Base-by-base conservation (phyloP, 2,113 vertebrate species). In the Leptobrachium leishanense region DNA sequence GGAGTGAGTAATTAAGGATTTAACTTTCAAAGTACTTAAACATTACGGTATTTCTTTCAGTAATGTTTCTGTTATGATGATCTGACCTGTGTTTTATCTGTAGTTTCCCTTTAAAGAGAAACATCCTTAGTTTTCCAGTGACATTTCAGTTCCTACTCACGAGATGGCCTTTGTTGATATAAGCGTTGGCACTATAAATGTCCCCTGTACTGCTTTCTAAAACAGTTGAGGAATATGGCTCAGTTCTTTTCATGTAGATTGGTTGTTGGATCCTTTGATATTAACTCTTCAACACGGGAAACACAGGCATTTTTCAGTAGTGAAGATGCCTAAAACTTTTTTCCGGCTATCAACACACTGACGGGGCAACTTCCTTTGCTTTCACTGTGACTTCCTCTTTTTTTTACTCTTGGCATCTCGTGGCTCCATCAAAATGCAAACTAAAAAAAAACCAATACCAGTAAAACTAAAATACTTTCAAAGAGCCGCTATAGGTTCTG, bases 211-310 rank as follows among this genome's bases (percentile, higher is more conserved):
- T 57, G 5, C 9, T 64, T 69, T 77, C 62, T 65, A 77, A 77
- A 50, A 50, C 8, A 50, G 69, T 9, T 62, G 66, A 6, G 2
- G 20, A 41, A 70, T 59, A 53, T 69, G 53, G 40, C 50, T 2
- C 50, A 15, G 54, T 76, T 20, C 54, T 76, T 62, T 13, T 40
- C 63, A 57, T 7, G 68, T 2, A 44, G 67, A 69, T 77, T 77
- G 54, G 53, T 54, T 69, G 66, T 69, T 77, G 54, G 43, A 43
- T 68, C 67, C 69, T 57, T 77, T 57, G 40, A 68, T 69, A 68
- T 53, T 54, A 53, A 77, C 43, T 59, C 67, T 69, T 59, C 67
- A 77, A 46, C 75, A 69, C 55, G 55, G 66, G 75, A 76, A 69
- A 40, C 41, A n/a, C 46, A 57, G 64, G 39, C 9, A 57, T 42